A percentile compares a stretch with the other conserved stretches of the same genome.
phyloP scores from a whole-genome alignment of 2,113 vertebrate genomes.

The Anguilla japonica region DNA sequence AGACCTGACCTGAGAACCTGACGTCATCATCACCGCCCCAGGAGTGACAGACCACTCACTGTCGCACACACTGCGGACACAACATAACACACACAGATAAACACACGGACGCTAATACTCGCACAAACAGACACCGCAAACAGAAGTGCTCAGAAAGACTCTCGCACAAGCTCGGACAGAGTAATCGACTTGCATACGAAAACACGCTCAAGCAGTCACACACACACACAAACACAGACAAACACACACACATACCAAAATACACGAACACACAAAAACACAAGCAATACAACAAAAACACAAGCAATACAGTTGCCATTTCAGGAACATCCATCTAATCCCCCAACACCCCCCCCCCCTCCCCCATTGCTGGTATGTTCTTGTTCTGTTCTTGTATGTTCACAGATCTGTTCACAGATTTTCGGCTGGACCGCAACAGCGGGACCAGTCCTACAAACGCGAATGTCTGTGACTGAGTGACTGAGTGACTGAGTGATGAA shows the following conservation, averaged over 20 bases:
- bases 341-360: constrained; percentile 18
- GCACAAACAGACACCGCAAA: too few relatives aligned
- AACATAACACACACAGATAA: neutral
- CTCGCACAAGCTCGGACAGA: neutral
- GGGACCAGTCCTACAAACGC: too few relatives aligned
- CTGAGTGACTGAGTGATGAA: too few relatives aligned
- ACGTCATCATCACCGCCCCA: constrained; percentile 22
- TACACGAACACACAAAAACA: constrained; percentile 10
- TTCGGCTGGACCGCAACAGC: too few relatives aligned
- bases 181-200: neutral
- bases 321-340: constrained; percentile 45
- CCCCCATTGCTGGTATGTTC: neutral
- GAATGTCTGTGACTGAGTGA: too few relatives aligned
- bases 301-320: constrained; percentile 62
- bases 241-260: too few relatives aligned
- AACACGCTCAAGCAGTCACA: neutral
- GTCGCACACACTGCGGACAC: neutral
- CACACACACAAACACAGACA: neutral
- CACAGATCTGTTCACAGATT: too few relatives aligned
- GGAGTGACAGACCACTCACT: constrained; percentile 27
- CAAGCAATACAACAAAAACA: constrained; percentile 49
- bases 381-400: too few relatives aligned
- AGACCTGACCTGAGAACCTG: constrained; percentile 38
- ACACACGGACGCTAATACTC: neutral
- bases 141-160: too few relatives aligned